Percentiles rank a stretch among this genome's conserved stretches.
Conservation (phyloP, 2,113 vertebrate species). For the Budorcas taxicolor region DNA sequence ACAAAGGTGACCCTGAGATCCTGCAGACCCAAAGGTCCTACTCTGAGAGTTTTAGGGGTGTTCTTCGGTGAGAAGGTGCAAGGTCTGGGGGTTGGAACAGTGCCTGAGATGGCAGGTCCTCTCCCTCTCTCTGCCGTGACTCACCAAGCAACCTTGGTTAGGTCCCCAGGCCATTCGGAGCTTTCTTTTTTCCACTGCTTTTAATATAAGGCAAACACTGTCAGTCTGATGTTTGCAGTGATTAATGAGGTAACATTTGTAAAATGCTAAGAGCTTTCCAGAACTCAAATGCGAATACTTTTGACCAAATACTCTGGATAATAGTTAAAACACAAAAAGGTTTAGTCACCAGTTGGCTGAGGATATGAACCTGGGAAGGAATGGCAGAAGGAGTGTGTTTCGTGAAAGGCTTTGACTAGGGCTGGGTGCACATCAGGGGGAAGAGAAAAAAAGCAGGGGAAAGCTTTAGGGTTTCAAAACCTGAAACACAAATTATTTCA, state of each 20-base stretch:
- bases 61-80: neutral
- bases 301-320: slow-evolving; percentile 61
- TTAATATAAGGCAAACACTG: slow-evolving; percentile 48
- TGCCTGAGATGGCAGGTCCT: neutral
- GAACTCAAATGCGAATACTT: slow-evolving; percentile 53
- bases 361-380: slow-evolving; percentile 6
- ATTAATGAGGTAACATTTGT: slow-evolving; percentile 71
- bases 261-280: slow-evolving; percentile 60
- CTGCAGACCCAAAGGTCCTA: neutral
- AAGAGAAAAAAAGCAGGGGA: neutral
- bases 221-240: slow-evolving; percentile 24
- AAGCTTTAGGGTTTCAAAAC: neutral
- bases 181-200: slow-evolving; percentile 2
- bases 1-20: neutral
- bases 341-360: slow-evolving; percentile 66
- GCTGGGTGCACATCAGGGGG: neutral
- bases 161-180: neutral
- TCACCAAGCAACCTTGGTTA: neutral
- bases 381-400: slow-evolving; percentile 17
- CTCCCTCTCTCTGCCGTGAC: rapidly evolving
- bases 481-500: neutral
- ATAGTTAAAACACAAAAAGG: slow-evolving; percentile 60
- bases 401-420: neutral
- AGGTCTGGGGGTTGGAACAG: neutral
- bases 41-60: neutral